A percentile compares a stretch with the other conserved stretches of the same genome.
Conservation (phyloP, 2,888 invertebrate species). For the Orchesella flavescens region DNA sequence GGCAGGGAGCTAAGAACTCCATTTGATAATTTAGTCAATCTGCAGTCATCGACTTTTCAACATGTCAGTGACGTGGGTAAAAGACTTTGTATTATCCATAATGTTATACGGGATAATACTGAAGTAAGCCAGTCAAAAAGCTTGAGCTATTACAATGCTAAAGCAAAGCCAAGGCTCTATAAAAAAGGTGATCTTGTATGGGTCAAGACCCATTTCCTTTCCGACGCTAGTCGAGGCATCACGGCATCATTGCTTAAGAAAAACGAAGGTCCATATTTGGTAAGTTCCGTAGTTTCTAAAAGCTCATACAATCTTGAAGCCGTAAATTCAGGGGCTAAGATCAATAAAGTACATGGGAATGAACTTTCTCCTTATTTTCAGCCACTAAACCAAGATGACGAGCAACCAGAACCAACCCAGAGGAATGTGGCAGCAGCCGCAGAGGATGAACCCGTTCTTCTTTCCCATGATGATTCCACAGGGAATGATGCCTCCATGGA, state of each 20-base stretch:
- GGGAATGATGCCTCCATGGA: too few species aligned
- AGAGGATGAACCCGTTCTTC: too few species aligned
- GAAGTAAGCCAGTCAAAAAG: neutral
- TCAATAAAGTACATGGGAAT: slow-evolving; percentile 49
- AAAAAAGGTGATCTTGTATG: slow-evolving; percentile 48
- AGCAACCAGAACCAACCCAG: too few species aligned
- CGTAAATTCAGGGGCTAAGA: neutral
- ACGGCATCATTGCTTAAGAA: slow-evolving; percentile 2
- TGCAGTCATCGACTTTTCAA: neutral
- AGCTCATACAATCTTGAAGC: slow-evolving; percentile 18
- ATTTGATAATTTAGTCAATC: slow-evolving; percentile 34
- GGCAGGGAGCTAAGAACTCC: slow-evolving; percentile 42
- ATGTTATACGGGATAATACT: slow-evolving; percentile 36
- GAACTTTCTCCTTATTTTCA: slow-evolving; percentile 20
- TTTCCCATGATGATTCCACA: too few species aligned
- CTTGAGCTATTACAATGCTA: slow-evolving; percentile 42
- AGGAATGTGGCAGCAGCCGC: too few species aligned
- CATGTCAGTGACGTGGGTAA: neutral
- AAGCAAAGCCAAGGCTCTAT: slow-evolving; percentile 19
- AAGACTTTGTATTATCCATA: slow-evolving; percentile 17
- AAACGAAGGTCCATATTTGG: slow-evolving; percentile 49
- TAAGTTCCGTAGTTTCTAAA: slow-evolving; percentile 5
- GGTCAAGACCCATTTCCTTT: slow-evolving; percentile 32
- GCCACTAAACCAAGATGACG: too few species aligned
- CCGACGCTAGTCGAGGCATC: slow-evolving; percentile 39